phyloP scores from a whole-genome alignment of 2,113 vertebrate species.

The Neogale vison region DNA sequence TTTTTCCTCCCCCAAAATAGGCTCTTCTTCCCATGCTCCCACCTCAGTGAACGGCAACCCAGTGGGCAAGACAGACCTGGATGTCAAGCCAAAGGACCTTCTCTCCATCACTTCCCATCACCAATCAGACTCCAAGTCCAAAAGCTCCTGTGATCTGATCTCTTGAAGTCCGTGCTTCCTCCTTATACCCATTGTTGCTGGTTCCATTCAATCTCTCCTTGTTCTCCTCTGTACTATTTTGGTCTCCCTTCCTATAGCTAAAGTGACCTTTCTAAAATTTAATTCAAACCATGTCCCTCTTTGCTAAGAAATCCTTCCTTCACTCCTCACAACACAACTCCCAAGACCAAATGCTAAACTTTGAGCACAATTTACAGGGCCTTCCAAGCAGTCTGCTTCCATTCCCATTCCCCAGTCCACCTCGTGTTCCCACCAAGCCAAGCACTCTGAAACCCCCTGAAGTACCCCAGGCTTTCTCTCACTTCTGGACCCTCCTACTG shows the following conservation, averaged over 20 bases:
- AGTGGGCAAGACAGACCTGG: background rate
- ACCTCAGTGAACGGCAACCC: background rate
- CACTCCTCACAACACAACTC: background rate
- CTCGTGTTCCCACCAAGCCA: background rate
- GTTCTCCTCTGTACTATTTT: slow-evolving; percentile 26
- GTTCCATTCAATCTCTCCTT: background rate
- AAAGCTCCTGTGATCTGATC: background rate
- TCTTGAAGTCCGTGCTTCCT: background rate
- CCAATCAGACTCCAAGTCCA: background rate
- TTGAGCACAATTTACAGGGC: background rate
- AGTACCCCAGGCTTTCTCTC: background rate
- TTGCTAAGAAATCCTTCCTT: slow-evolving; percentile 21
- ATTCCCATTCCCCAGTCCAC: background rate
- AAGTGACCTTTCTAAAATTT: slow-evolving; percentile 35
- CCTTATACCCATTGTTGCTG: background rate
- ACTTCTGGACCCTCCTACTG: background rate
- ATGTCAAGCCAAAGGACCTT: background rate
- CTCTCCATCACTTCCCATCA: background rate
- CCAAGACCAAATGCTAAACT: background rate
- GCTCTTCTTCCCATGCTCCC: background rate
- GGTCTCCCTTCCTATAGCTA: background rate
- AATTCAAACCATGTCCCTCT: background rate
- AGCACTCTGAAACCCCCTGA: background rate
- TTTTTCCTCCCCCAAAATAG: background rate
- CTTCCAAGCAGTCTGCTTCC: background rate